Percentiles rank a stretch among this genome's conserved stretches.
phyloP scores from a whole-genome alignment of 2,113 vertebrate genomes.

The Prietella phreatophila region DNA sequence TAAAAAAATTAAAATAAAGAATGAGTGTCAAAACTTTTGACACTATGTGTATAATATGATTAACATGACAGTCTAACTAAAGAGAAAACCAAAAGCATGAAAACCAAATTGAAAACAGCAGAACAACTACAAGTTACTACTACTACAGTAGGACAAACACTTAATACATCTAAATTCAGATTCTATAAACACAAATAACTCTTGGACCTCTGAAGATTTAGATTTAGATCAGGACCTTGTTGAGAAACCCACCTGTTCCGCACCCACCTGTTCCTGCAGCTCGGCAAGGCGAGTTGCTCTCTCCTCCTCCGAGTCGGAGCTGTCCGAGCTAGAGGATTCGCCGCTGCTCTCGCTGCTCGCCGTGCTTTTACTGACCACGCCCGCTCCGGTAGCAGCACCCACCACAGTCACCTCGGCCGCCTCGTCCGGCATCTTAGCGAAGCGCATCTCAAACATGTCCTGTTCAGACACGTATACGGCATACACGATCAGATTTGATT shows the following conservation, averaged over 20 bases:
- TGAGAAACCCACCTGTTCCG: constrained; percentile 65
- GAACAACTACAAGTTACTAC: not conserved
- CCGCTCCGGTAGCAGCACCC: constrained; percentile 57
- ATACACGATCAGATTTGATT: not conserved
- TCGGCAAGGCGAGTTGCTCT: constrained; percentile 78
- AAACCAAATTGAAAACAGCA: not conserved
- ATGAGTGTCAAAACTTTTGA: no score
- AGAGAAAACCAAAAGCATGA: not conserved
- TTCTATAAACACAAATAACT: not conserved
- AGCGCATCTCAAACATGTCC: constrained; percentile 94
- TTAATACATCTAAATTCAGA: not conserved
- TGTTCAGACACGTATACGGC: constrained; percentile 47
- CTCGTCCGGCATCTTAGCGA: constrained; percentile 93
- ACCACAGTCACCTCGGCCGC: constrained; percentile 64
- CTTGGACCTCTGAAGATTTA: constrained; percentile 18
- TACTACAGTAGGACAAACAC: not conserved
- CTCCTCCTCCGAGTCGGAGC: constrained; percentile 83
- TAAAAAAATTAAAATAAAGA: no score
- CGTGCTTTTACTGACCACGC: constrained; percentile 73
- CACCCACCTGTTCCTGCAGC: constrained; percentile 88
- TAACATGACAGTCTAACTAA: not conserved
- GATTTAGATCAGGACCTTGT: constrained; percentile 33
- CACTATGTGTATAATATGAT: not conserved
- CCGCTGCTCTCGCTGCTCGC: constrained; percentile 77
- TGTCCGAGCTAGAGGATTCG: constrained; percentile 73